phyloP scores from a whole-genome alignment of 2,888 invertebrate species.

The Mythimna lalbum region DNA sequence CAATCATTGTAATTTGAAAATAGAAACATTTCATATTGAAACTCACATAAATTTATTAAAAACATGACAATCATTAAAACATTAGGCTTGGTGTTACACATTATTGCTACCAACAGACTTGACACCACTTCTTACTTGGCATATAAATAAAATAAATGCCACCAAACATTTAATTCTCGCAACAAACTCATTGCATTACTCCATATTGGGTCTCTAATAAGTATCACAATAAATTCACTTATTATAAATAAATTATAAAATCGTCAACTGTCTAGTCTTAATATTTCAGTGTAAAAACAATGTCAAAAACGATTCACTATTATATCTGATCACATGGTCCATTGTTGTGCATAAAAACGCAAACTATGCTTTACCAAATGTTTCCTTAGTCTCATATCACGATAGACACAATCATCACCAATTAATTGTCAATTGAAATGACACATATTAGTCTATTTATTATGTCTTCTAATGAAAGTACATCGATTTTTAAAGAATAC shows the following conservation, averaged over 20 bases:
- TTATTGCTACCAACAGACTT: conserved; percentile 75
- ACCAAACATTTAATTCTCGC: conserved; percentile 74
- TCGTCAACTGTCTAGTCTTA: conserved; percentile 86
- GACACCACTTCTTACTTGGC: conserved; percentile 70
- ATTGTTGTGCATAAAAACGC: conserved; percentile 86
- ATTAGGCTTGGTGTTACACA: conserved; percentile 83
- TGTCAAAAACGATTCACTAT: conserved; percentile 89
- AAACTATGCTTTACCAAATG: conserved; percentile 84
- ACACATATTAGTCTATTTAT: conserved; percentile 78
- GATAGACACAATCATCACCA: conserved; percentile 85
- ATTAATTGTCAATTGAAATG: conserved; percentile 84
- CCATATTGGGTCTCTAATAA: conserved; percentile 80
- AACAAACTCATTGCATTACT: conserved; percentile 80
- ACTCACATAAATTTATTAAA: conserved; percentile 86
- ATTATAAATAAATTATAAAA: conserved; percentile 90
- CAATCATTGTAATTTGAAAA: conserved; percentile 89
- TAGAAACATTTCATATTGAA: conserved; percentile 87
- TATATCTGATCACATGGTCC: conserved; percentile 88
- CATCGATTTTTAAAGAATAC: conserved; percentile 79
- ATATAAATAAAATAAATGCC: conserved; percentile 79
- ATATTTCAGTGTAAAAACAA: conserved; percentile 86
- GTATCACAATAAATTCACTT: conserved; percentile 90
- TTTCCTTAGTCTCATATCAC: conserved; percentile 82
- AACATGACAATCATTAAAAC: conserved; percentile 81
- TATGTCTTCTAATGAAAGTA: conserved; percentile 87